Evolutionary conservation across 2,797 vertebrate genomes (phyloP).

Genomic region (Lithobates sylvaticus): DNA sequence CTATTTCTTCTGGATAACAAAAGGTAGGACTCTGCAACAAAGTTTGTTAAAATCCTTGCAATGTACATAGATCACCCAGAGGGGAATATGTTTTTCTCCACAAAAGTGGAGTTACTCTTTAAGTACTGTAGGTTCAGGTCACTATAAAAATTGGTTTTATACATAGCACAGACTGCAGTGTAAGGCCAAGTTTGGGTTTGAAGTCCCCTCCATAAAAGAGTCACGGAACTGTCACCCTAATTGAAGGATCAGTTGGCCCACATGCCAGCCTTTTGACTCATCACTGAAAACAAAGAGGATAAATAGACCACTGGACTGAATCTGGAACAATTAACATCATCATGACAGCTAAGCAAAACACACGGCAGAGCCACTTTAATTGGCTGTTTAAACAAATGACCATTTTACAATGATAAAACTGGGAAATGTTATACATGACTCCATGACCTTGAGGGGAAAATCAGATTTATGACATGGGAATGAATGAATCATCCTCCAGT

Average conservation of each 20-base stretch:
- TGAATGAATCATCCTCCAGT: background rate
- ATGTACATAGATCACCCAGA: too few species aligned
- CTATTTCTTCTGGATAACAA: too few species aligned
- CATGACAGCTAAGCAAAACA: background rate
- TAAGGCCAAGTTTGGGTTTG: too few species aligned
- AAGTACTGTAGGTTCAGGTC: too few species aligned
- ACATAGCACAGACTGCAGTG: too few species aligned
- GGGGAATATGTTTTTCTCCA: too few species aligned
- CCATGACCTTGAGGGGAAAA: background rate
- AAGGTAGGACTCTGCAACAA: too few species aligned
- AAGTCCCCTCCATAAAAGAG: background rate
- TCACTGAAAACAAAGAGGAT: background rate
- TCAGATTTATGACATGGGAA: background rate
- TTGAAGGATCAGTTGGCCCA: background rate
- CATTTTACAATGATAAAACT: background rate
- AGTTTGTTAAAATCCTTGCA: too few species aligned
- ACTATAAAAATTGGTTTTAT: too few species aligned
- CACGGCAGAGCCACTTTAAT: background rate
- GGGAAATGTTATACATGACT: background rate
- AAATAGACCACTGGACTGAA: background rate
- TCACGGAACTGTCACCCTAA: too few species aligned
- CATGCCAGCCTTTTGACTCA: background rate
- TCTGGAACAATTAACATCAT: background rate
- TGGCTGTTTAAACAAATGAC: background rate
- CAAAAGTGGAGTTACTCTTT: too few species aligned